A percentile compares a stretch with the other conserved stretches of the same genome.
These are phyloP conservation scores for Caenorhabditis zanzibari DNA, from an alignment of 2,888 invertebrate species.

Conservation along the genomic window DNA sequence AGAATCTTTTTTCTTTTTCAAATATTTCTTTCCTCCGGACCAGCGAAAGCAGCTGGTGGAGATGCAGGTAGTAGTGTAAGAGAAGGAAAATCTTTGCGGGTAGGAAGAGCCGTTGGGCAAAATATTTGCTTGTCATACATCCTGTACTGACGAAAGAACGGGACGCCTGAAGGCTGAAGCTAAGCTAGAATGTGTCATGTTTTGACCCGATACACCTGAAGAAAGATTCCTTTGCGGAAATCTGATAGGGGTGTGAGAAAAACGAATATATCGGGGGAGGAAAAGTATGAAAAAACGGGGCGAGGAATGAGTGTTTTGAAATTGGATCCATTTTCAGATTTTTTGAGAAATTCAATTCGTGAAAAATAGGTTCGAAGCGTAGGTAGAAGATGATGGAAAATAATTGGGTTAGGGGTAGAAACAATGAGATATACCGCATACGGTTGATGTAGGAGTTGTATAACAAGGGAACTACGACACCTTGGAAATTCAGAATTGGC, in stretches of 20 bases:
- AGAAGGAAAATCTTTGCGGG: neutral
- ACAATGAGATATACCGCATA: neutral
- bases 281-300: conserved; percentile 9
- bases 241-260: conserved; percentile 39
- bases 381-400: neutral
- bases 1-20: conserved; percentile 27
- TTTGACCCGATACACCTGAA: conserved; percentile 51
- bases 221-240: conserved; percentile 38
- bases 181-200: conserved; percentile 52
- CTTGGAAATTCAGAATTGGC: too few species aligned
- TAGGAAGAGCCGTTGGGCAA: conserved; percentile 34
- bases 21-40: conserved; percentile 18
- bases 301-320: conserved; percentile 30
- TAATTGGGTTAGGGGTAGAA: neutral
- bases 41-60: conserved; percentile 49
- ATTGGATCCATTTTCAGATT: conserved; percentile 37
- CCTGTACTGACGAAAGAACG: conserved; percentile 48
- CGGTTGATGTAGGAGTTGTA: neutral
- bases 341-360: conserved; percentile 13
- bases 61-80: conserved; percentile 46
- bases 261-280: conserved; percentile 3
- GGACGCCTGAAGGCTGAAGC: conserved; percentile 9
- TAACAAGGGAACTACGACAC: too few species aligned
- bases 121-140: conserved; percentile 62
- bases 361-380: neutral